A percentile compares a stretch with the other conserved stretches of the same genome.
phyloP scores from a whole-genome alignment of 2,888 invertebrate species.

The Tuta absoluta region DNA sequence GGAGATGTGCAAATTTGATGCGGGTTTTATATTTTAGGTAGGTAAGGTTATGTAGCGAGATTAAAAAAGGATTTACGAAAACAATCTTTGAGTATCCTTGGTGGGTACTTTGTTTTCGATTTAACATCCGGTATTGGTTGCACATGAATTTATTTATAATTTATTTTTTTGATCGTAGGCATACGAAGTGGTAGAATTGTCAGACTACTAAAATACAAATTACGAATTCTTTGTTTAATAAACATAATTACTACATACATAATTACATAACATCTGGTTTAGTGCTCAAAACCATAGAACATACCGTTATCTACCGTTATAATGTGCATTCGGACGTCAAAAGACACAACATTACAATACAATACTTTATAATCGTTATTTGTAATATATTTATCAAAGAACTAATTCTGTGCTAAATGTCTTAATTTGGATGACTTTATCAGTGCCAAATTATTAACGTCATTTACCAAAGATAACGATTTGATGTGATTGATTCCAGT shows the following conservation, averaged over 20 bases:
- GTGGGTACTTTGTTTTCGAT: conserved; percentile 18
- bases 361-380: no score
- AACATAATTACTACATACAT: no score
- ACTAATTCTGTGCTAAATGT: conserved; percentile 16
- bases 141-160: no score
- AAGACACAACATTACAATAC: conserved; percentile 24
- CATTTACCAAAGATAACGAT: neutral
- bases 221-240: no score
- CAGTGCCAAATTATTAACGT: conserved; percentile 21
- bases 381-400: conserved; percentile 27
- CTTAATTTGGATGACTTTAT: neutral
- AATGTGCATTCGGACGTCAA: conserved; percentile 44
- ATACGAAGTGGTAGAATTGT: no score
- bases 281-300: conserved; percentile 35
- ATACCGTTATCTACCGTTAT: conserved; percentile 46
- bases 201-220: no score
- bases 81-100: conserved; percentile 33
- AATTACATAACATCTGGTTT: neutral
- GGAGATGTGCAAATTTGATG: conserved; percentile 4
- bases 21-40: conserved; percentile 17
- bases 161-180: no score
- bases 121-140: conserved; percentile 8
- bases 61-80: conserved; percentile 36
- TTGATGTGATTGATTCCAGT: conserved; percentile 1
- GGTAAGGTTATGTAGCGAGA: conserved; percentile 22